Conservation (phyloP, 2,797 vertebrate genomes). For the Lagodon rhomboides region DNA sequence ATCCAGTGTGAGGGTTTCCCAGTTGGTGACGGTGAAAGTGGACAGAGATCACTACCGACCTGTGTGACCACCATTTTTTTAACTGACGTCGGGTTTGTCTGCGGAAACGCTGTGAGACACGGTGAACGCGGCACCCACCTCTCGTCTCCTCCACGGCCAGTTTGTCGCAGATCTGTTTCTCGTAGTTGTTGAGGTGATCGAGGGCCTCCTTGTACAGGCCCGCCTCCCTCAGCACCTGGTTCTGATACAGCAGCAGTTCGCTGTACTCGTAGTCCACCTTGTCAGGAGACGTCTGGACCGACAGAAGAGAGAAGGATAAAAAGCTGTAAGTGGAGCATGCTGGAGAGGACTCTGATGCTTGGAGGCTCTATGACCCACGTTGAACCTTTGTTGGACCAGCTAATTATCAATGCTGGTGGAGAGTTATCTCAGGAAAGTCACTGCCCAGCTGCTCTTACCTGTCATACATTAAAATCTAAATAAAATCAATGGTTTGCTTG, state of each 20-base stretch:
- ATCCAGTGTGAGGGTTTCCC: too few relatives aligned
- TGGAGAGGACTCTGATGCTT: background rate
- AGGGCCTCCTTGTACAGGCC: slow-evolving; percentile 94
- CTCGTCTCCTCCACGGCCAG: slow-evolving; percentile 95
- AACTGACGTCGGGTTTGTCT: too few relatives aligned
- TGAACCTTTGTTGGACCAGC: background rate
- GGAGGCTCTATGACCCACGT: background rate
- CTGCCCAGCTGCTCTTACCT: background rate
- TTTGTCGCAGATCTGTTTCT: slow-evolving; percentile 97
- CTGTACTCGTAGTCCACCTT: slow-evolving; percentile 98
- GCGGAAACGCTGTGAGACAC: too few relatives aligned
- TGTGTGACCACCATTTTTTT: too few relatives aligned
- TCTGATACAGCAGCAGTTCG: slow-evolving; percentile 95
- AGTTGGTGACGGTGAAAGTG: too few relatives aligned
- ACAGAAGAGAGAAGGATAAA: background rate
- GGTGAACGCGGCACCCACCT: slow-evolving; percentile 80
- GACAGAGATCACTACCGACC: too few relatives aligned
- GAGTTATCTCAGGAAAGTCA: background rate
- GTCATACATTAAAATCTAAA: too few relatives aligned
- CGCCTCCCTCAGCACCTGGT: slow-evolving; percentile 95
- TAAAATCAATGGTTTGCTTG: too few relatives aligned
- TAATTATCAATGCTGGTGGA: background rate
- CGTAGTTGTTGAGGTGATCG: slow-evolving; percentile 94
- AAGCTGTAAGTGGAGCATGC: background rate
- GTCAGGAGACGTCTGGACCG: slow-evolving; percentile 91